Base-by-base conservation (phyloP, 1,140 invertebrate genomes). In the Drosophila gunungcola region DNA sequence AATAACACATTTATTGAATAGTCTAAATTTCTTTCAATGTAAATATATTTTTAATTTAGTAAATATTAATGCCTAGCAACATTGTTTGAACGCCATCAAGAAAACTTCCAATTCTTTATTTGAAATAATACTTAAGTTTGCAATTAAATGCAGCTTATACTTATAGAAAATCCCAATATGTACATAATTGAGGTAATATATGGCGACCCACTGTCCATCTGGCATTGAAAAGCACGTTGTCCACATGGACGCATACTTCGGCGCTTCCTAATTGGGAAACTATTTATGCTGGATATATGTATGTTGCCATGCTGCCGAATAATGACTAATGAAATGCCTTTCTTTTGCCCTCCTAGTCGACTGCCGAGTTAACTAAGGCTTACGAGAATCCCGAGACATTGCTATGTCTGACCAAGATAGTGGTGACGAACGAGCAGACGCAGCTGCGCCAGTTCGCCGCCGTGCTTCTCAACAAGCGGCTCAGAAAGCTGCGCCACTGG, bases 371-470 rank as follows among this genome's bases (percentile, higher is more conserved):
- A 6, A 93, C 93, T 48, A 94, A 95, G 75, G 94, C 94, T 25
- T 94, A 96, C 38, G 95, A 95, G 78, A 94, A 94, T 52, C 95
- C 95, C 11, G 94, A 94, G 54, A 93, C 94, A 9, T 92, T 94
- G 73, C 89, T 92, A 32, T 93, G 92, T 11, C 88, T 96, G 51
- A 95, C 94, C 70, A 93, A 94, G 70, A 92, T 96, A 11, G 80
- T 95, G 13, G 93, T 94, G 2, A 93, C 93, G 1, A 94, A 94
- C 2, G 57, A 77, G n/a, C 94, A 94, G 77, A 77, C 93, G 1
- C 93, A 96, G 93, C 93, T 96, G n/a, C 92, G 95, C 45, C 95
- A 96, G 80, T 95, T 95, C 83, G 95, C 95, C 29, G 94, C 95
- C 42, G 93, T 96, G 39, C 83, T 96, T 12, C 91, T 96, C 3